A percentile compares a stretch with the other conserved stretches of the same genome.
Evolutionary conservation across 1,140 invertebrate genomes (phyloP).

Genomic region (Gerris buenoi): DNA sequence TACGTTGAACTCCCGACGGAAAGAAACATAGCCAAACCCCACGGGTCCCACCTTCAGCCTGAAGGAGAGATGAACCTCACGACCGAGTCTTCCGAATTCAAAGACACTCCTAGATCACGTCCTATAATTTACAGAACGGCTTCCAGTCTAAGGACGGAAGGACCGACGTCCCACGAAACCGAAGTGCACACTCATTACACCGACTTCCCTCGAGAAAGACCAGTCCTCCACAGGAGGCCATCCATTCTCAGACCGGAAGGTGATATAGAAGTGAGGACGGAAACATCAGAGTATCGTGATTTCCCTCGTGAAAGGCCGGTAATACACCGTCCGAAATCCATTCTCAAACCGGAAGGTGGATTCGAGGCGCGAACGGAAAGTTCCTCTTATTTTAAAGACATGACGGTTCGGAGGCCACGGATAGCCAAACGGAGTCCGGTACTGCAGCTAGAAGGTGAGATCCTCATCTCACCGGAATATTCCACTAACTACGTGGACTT

Average conservation of each 20-base stretch:
- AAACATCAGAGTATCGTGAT: slow-evolving; percentile 15
- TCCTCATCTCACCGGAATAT: slow-evolving; percentile 9
- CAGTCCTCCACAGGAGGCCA: slow-evolving; percentile 5
- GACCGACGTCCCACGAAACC: slow-evolving; percentile 12
- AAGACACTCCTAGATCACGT: slow-evolving; percentile 14
- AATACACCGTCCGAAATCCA: slow-evolving; percentile 7
- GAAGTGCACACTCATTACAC: slow-evolving; percentile 15
- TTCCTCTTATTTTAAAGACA: slow-evolving; percentile 8
- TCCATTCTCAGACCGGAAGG: slow-evolving; percentile 18
- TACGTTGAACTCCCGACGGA: slow-evolving; percentile 11
- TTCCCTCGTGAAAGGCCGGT: slow-evolving; percentile 12
- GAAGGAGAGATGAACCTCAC: slow-evolving; percentile 16
- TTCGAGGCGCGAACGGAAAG: slow-evolving; percentile 10
- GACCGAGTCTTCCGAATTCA: slow-evolving; percentile 15
- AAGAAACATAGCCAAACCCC: background rate
- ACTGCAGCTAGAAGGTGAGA: slow-evolving; percentile 16
- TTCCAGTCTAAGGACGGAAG: slow-evolving; percentile 18
- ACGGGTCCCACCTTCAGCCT: slow-evolving; percentile 10
- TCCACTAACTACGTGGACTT: slow-evolving; percentile 15
- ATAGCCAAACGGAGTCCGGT: slow-evolving; percentile 3
- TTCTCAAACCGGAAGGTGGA: slow-evolving; percentile 19
- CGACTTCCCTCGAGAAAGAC: slow-evolving; percentile 12
- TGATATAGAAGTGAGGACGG: slow-evolving; percentile 10
- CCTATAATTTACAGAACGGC: slow-evolving; percentile 11
- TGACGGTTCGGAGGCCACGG: slow-evolving; percentile 4